A percentile compares a stretch with the other conserved stretches of the same genome.
phyloP scores from a whole-genome alignment of 2,888 invertebrate genomes.

The Trachelus iudaicus region DNA sequence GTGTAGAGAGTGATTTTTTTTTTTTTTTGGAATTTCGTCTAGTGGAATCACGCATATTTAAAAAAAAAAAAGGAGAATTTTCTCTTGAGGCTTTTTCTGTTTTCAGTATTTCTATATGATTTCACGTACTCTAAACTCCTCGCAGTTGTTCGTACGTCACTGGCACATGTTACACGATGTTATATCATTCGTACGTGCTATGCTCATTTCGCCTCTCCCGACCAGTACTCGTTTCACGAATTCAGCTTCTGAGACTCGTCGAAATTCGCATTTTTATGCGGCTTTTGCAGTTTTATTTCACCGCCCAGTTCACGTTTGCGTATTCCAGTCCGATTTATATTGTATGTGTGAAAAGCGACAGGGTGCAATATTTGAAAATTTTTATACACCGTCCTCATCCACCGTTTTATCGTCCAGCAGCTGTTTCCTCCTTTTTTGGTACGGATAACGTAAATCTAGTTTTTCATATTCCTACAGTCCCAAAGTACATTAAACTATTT shows the following conservation, averaged over 20 bases:
- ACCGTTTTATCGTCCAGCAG: neutral
- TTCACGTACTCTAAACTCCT: neutral
- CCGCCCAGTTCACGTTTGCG: neutral
- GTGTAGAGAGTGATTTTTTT: too few species aligned
- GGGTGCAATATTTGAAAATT: neutral
- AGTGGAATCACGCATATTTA: neutral
- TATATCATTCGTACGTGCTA: conserved; percentile 38
- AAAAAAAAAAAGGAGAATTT: too few species aligned
- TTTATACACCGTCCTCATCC: neutral
- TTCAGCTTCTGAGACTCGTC: neutral
- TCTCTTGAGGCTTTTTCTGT: neutral
- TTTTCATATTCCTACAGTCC: too few species aligned
- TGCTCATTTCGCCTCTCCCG: conserved; percentile 14
- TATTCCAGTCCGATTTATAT: neutral
- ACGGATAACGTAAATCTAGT: neutral
- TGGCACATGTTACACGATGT: conserved; percentile 38
- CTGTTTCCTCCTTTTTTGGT: neutral
- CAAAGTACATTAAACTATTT: too few species aligned
- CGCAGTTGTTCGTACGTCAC: conserved; percentile 21
- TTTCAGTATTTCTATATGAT: neutral
- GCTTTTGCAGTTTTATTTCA: neutral
- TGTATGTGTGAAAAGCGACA: neutral
- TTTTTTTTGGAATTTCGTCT: too few species aligned
- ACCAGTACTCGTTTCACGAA: neutral
- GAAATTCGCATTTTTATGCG: neutral